A percentile compares a stretch with the other conserved stretches of the same genome.
Evolutionary conservation across 1,140 invertebrate species (phyloP).

Genomic region (Zophobas atratus): DNA sequence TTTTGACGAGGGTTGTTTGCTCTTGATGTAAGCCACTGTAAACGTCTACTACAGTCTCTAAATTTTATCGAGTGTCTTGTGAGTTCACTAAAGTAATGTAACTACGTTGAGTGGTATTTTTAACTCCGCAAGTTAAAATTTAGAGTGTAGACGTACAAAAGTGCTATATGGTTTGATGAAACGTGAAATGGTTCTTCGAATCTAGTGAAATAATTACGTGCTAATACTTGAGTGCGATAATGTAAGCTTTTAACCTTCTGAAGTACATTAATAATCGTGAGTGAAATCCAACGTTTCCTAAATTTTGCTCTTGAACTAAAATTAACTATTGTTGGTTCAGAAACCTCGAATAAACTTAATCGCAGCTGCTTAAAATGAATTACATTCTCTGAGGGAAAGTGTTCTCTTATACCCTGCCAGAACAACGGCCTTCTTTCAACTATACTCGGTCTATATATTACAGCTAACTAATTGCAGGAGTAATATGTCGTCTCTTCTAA

Average conservation of each 20-base stretch:
- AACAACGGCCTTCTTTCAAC: slow-evolving; percentile 9
- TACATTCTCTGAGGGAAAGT: slow-evolving; percentile 1
- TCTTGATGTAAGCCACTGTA: slow-evolving; percentile 17
- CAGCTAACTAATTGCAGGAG: slow-evolving; percentile 2
- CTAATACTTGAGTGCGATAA: no score
- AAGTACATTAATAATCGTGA: no score
- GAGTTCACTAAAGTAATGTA: not conserved
- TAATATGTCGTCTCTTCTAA: slow-evolving; percentile 10
- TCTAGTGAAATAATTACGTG: no score
- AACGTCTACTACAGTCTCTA: slow-evolving; percentile 23
- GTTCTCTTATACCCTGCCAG: not conserved
- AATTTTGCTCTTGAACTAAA: not conserved
- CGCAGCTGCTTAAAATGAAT: not conserved
- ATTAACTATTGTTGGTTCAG: not conserved
- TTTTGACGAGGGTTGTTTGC: slow-evolving; percentile 29
- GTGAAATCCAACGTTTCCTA: no score
- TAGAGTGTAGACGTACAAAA: not conserved
- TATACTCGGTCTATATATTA: not conserved
- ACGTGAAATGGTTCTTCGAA: not conserved
- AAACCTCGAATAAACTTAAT: slow-evolving; percentile 6
- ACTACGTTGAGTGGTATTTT: not conserved
- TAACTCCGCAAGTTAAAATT: not conserved
- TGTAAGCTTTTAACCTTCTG: no score
- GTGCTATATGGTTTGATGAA: not conserved
- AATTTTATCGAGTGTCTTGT: not conserved